Base-by-base conservation (phyloP, 1,140 invertebrate genomes). In the Drosophila mauritiana region DNA sequence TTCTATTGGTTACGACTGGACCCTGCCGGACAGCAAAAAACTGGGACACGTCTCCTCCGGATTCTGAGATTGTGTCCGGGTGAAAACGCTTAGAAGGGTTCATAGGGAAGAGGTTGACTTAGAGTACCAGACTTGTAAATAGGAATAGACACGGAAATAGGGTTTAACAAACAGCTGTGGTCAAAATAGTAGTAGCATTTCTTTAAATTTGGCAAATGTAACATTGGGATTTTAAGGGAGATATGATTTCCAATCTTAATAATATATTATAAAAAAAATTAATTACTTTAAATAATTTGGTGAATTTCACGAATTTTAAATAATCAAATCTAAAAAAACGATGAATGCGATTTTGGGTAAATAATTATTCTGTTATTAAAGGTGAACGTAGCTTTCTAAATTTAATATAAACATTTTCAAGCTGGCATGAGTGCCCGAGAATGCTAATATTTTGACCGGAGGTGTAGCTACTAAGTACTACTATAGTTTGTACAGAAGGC, bases 1-100 rank as follows among this genome's bases (percentile, higher is more conserved):
- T 4, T 73, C 90, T 0, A 59, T 92, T 3, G 85, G 88, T 11
- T 90, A 85, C 36, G 91, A 92, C 49, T 92, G 90, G 88, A 81
- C 73, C 6, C 74, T 85, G 34, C 78, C 75, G 67, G 75, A 78
- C 48, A 78, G 58, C 65, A 90, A 89, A 55, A 89, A 89, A 22
- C 52, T 89, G 43, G 85, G 84, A 0, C 90, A 92, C 12, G 89
- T 90, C 37, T 91, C 90, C 2, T 91, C 91, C 31, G 91, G 84
- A 1, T 91, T 92, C 48, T 92, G 76, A 89, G 46, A 7, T 12
- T 46, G 45, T 25, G 12, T 25, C 22, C 45, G 12, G 55, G 52
- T 12, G 40, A 31, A n/a, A 5, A n/a, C 61, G 22, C 27, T n/a
- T 45, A 27, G 27, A 22, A 39, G 40, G 42, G 39, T 49, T 22